Conservation (phyloP, 2,888 invertebrate species). For the Diarsia mendica region DNA sequence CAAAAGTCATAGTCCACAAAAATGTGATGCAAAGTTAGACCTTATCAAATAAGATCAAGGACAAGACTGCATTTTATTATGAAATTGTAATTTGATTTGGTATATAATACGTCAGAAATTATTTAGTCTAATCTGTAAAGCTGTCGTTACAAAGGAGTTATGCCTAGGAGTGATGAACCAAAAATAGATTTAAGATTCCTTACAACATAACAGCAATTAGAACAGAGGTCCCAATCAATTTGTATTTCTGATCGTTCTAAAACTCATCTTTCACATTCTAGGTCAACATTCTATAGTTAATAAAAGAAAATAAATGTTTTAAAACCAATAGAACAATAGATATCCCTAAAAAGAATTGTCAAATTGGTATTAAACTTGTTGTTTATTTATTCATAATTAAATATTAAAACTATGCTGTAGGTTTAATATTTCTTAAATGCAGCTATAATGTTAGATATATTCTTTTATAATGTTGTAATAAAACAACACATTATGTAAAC, state of each 20-base stretch:
- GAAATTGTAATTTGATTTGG: not conserved
- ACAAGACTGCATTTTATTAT: not conserved
- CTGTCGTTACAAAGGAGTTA: not conserved
- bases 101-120: not conserved
- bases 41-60: not conserved
- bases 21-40: not conserved
- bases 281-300: not conserved
- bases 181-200: not conserved
- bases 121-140: not conserved
- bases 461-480: constrained; percentile 15
- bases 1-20: not conserved
- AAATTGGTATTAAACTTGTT: not conserved
- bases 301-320: not conserved
- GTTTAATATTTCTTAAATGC: not conserved
- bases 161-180: not conserved
- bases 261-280: not conserved
- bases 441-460: constrained; percentile 15
- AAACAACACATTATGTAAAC: constrained; percentile 25
- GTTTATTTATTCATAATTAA: not conserved
- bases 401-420: not conserved
- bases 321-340: not conserved
- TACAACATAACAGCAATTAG: not conserved
- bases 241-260: not conserved
- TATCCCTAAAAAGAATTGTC: not conserved
- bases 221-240: not conserved